Evolutionary conservation across 2,797 vertebrate species (phyloP).

Genomic region (Sebastes itinus): DNA sequence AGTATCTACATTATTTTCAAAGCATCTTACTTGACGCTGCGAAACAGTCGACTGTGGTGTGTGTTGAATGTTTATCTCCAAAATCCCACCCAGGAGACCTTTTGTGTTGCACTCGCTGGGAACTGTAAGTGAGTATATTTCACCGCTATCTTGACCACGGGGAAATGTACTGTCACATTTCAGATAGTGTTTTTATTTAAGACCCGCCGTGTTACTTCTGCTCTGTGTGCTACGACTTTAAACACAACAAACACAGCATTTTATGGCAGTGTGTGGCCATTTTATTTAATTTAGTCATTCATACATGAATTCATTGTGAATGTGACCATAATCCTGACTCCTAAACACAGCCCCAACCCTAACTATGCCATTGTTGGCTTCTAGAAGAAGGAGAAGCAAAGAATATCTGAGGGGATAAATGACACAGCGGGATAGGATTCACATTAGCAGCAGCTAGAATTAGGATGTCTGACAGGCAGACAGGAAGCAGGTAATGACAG

Average conservation of each 20-base stretch:
- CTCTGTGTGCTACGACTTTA: background rate
- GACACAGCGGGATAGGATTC: slow-evolving; percentile 27
- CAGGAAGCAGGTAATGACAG: slow-evolving; percentile 42
- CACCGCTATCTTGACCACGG: slow-evolving; percentile 27
- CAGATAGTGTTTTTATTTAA: slow-evolving; percentile 31
- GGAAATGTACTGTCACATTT: slow-evolving; percentile 31
- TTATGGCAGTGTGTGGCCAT: background rate
- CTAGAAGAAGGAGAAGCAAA: background rate
- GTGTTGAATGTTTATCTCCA: slow-evolving; percentile 27
- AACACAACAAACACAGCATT: background rate
- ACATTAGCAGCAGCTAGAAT: slow-evolving; percentile 24
- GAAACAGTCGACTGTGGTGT: slow-evolving; percentile 1
- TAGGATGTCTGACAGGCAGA: slow-evolving; percentile 34
- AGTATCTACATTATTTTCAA: slow-evolving; percentile 19
- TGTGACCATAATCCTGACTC: background rate
- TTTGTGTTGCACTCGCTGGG: slow-evolving; percentile 22
- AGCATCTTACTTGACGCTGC: background rate
- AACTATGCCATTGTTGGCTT: background rate
- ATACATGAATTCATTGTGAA: background rate
- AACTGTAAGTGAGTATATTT: slow-evolving; percentile 35
- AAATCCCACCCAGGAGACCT: slow-evolving; percentile 21
- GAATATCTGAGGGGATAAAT: slow-evolving; percentile 21
- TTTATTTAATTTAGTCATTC: background rate
- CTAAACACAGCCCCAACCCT: background rate
- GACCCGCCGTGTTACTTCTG: background rate